Evolutionary conservation across 2,888 invertebrate species (phyloP).

Genomic region (Dasysyrphus albostriatus): DNA sequence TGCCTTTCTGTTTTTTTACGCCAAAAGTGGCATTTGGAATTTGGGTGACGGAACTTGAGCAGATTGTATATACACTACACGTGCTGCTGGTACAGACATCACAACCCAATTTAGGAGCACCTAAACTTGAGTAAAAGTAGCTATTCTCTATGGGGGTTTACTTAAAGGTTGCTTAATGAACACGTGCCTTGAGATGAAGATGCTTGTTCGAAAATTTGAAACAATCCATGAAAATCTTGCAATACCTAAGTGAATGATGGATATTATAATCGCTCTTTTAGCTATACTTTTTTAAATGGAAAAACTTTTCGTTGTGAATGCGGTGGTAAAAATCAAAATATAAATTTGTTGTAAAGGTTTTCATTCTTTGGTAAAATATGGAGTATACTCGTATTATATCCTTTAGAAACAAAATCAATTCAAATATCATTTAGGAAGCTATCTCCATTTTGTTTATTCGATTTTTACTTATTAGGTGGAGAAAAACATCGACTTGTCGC

Average conservation of each 20-base stretch:
- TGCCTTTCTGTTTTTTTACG: constrained; percentile 14
- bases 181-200: constrained; percentile 21
- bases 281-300: background rate
- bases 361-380: background rate
- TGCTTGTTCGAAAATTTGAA: constrained; percentile 9
- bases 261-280: constrained; percentile 1
- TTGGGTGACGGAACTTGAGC: constrained; percentile 57
- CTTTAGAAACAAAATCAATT: background rate
- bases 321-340: background rate
- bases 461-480: too few relatives aligned
- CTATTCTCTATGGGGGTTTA: constrained; percentile 18
- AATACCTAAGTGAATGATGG: constrained; percentile 33
- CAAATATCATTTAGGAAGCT: background rate
- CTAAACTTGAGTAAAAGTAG: constrained; percentile 24
- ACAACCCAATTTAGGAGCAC: constrained; percentile 33
- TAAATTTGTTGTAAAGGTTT: background rate
- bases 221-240: constrained; percentile 24
- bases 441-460: background rate
- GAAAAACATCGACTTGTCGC: too few relatives aligned
- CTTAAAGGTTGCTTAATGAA: constrained; percentile 38
- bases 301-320: background rate
- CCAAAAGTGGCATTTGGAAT: constrained; percentile 41
- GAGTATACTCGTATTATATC: background rate
- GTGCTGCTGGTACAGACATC: constrained; percentile 45
- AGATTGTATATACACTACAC: constrained; percentile 15